Evolutionary conservation across 2,888 invertebrate species (phyloP), one percentile per base, ranked within the genome.

Genomic region (Atherix ibis): DNA sequence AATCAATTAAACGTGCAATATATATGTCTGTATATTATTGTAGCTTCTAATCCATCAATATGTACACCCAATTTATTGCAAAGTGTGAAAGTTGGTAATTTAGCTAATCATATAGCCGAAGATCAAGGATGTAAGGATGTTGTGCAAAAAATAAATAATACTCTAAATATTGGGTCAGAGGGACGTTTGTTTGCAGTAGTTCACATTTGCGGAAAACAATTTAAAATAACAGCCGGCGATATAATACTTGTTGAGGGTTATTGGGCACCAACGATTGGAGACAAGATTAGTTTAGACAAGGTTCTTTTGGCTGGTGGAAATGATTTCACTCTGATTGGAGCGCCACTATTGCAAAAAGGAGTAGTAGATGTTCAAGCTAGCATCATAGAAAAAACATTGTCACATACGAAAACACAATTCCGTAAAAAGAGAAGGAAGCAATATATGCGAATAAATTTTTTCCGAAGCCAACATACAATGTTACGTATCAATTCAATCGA

Each of bases 141-240:
- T 22, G 22, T 22, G 22, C 22, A 22, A 10, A 35, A 35, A 17
- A 25, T 61, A 2, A 55, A 59, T 6, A 43, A 48, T 18, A 44
- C 49, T 22, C 27, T 61, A 13, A 39, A 46, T 1, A 44, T 47
- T 4, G 37, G 46, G 8, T 42, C 47, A 18, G 47, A 51, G 32
- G 58, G 55, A 1, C 53, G 61, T 3, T 43, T 60, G 6, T 91
- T 89, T 60, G 89, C 89, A 1, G 71, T 89, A 2, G 68, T 91
- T 2, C 78, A 85, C 47, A 46, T 89, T 13, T 66, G 75, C 39
- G 87, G 87, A 9, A 83, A 79, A 57, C 89, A 89, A 50, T 83
- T 77, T 60, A 79, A 85, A 59, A 68, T 91, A 0, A 85, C 87
- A 0, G 68, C 76, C 37, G 85, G 81, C n/a, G 91, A 91, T 59